Percentiles rank a stretch among this genome's conserved stretches.
Evolutionary conservation across 2,888 invertebrate genomes (phyloP).

Genomic region (Spodoptera picta): DNA sequence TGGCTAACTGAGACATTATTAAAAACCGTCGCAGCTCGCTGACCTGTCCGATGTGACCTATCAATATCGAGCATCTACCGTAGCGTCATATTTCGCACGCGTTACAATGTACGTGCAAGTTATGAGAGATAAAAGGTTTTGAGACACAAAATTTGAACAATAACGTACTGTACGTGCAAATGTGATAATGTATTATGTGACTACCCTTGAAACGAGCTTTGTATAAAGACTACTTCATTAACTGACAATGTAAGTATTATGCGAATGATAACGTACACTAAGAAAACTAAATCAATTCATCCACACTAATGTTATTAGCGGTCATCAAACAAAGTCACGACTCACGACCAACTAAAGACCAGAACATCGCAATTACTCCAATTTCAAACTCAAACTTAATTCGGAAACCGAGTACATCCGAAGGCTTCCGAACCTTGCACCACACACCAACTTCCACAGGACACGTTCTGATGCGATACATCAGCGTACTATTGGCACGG

Average conservation of each 20-base stretch:
- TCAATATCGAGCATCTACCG: slow-evolving; percentile 74
- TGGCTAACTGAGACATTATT: slow-evolving; percentile 66
- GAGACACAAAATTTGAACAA: not conserved
- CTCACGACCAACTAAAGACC: slow-evolving; percentile 1
- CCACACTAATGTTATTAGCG: not conserved
- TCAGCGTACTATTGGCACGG: slow-evolving; percentile 85
- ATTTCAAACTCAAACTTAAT: slow-evolving; percentile 29
- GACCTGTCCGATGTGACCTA: slow-evolving; percentile 72
- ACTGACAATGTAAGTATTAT: too few relatives aligned
- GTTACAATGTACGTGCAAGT: slow-evolving; percentile 56
- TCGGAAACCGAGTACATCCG: slow-evolving; percentile 32
- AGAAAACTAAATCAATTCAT: not conserved
- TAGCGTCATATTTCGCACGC: slow-evolving; percentile 76
- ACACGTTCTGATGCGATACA: slow-evolving; percentile 86
- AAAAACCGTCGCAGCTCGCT: slow-evolving; percentile 64
- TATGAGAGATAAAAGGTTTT: slow-evolving; percentile 23
- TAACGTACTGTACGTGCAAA: too few relatives aligned
- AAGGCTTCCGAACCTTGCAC: slow-evolving; percentile 37
- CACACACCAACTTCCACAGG: slow-evolving; percentile 60
- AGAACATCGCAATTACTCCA: slow-evolving; percentile 19
- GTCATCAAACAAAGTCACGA: not conserved
- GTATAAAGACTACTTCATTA: too few relatives aligned
- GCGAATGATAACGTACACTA: too few relatives aligned
- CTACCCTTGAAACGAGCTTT: too few relatives aligned
- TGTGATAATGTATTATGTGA: too few relatives aligned